phyloP scores from a whole-genome alignment of 2,113 vertebrate species.

The Tyto alba region DNA sequence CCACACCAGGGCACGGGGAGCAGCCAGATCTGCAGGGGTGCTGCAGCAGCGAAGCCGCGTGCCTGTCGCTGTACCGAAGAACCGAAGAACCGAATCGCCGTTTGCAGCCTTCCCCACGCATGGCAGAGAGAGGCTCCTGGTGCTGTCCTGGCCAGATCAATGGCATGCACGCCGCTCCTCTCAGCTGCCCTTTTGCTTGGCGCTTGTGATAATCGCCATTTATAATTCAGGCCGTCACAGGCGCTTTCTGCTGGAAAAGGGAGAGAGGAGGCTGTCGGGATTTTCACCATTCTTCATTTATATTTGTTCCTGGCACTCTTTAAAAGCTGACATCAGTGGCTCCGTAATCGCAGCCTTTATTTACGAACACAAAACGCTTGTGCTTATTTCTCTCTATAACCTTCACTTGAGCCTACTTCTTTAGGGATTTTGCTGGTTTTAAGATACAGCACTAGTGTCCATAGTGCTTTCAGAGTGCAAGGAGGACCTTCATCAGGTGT shows the following conservation, averaged over 20 bases:
- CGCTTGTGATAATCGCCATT: rapidly evolving
- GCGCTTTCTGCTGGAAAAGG: neutral
- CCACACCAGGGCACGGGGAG: neutral
- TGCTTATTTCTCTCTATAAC: neutral
- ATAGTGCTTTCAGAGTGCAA: neutral
- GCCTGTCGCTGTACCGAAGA: neutral
- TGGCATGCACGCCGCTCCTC: rapidly evolving
- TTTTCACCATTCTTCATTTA: neutral
- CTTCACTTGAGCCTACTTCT: neutral
- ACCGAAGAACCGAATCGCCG: neutral
- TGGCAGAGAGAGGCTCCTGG: neutral
- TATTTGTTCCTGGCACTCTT: neutral
- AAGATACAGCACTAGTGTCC: neutral
- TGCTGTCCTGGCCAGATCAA: neutral
- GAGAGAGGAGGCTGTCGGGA: neutral
- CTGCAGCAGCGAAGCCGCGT: neutral
- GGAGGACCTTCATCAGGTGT: neutral
- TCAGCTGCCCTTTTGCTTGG: neutral
- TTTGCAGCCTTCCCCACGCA: neutral
- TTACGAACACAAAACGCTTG: neutral
- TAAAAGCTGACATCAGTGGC: neutral
- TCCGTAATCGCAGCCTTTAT: rapidly evolving
- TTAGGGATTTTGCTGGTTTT: neutral
- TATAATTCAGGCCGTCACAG: neutral
- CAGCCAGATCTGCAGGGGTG: no score